Conservation (phyloP, 2,113 vertebrate species). For the Hylia prasina region DNA sequence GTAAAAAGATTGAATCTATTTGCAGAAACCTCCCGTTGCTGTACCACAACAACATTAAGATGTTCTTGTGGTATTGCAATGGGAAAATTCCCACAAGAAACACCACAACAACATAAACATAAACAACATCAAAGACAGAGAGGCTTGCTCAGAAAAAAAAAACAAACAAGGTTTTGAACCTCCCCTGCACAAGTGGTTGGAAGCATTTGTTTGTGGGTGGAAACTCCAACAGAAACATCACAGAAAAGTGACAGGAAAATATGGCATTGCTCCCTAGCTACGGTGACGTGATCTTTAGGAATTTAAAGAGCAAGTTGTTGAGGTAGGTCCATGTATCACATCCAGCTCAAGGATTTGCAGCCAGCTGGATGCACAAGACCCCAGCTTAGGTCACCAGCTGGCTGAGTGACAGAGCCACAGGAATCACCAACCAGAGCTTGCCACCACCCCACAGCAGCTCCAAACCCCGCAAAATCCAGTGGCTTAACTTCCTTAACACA, state of each 20-base stretch:
- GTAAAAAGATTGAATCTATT: background rate
- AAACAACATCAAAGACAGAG: background rate
- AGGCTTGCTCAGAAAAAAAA: background rate
- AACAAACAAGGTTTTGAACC: background rate
- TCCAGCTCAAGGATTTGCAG: background rate
- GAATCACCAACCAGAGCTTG: background rate
- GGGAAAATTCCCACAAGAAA: slow-evolving; percentile 4
- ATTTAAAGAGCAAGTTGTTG: background rate
- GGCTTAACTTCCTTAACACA: background rate
- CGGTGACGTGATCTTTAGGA: background rate
- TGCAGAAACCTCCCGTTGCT: background rate
- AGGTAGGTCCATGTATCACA: background rate
- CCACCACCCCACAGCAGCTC: background rate
- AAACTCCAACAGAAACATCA: background rate
- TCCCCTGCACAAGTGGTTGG: background rate
- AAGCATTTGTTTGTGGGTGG: background rate
- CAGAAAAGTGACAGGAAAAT: background rate
- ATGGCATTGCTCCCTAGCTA: rapidly evolving
- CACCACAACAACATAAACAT: background rate
- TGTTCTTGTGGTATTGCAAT: background rate
- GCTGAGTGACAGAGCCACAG: background rate
- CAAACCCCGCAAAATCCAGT: background rate
- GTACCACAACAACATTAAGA: background rate
- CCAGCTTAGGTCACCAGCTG: too few relatives aligned
- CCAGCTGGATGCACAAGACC: background rate